phyloP scores from a whole-genome alignment of 2,888 invertebrate species.

The Chrysina gloriosa region DNA sequence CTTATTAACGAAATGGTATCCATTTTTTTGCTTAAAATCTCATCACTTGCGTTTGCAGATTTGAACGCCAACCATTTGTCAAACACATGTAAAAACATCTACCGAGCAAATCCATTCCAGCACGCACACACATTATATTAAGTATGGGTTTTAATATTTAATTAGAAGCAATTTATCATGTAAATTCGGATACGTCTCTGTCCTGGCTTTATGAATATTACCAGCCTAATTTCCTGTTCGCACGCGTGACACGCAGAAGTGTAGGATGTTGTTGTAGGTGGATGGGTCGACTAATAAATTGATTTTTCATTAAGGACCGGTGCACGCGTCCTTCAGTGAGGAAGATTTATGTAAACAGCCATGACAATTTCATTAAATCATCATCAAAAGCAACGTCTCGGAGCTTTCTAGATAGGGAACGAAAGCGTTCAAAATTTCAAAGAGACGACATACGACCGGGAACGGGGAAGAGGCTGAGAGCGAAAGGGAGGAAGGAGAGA shows the following conservation, averaged over 20 bases:
- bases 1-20: too few species aligned
- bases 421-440: neutral
- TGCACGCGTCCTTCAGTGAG: neutral
- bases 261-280: neutral
- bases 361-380: conserved; percentile 33
- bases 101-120: too few species aligned
- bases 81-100: too few species aligned
- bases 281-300: conserved; percentile 7
- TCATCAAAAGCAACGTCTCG: neutral
- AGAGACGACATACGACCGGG: neutral
- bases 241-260: neutral
- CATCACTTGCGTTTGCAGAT: too few species aligned
- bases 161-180: conserved; percentile 23
- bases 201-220: neutral
- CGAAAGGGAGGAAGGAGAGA: neutral
- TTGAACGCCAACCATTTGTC: too few species aligned
- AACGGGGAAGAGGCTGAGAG: neutral
- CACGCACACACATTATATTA: too few species aligned
- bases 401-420: neutral
- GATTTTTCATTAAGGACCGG: conserved; percentile 18
- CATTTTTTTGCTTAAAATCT: too few species aligned
- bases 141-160: conserved; percentile 11
- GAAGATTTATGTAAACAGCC: conserved; percentile 31
- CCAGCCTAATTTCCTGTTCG: neutral
- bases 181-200: conserved; percentile 7